Conservation (phyloP, 2,113 vertebrate species). For the Lycocorax pyrrhopterus region DNA sequence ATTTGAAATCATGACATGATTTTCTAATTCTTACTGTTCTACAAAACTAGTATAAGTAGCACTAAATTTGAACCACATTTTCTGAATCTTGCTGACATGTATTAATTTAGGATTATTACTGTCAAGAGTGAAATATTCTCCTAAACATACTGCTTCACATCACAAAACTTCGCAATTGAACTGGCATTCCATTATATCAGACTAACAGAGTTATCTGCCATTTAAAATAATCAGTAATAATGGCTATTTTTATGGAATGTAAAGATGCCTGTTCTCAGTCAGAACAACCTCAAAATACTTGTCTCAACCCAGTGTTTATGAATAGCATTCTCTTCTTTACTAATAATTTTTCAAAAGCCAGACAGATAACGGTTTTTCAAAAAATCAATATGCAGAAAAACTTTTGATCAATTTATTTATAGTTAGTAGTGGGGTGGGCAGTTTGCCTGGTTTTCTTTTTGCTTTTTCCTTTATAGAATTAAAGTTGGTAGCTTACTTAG, state of each 20-base stretch:
- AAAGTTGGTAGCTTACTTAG: neutral
- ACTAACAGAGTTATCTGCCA: slow-evolving; percentile 29
- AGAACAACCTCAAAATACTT: neutral
- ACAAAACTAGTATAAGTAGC: slow-evolving; percentile 59
- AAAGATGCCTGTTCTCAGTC: neutral
- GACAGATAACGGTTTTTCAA: neutral
- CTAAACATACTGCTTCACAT: slow-evolving; percentile 51
- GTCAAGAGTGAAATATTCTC: slow-evolving; percentile 70
- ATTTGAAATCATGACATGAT: slow-evolving; percentile 65
- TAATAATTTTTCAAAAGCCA: neutral
- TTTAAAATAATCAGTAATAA: slow-evolving; percentile 47
- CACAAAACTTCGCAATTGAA: slow-evolving; percentile 60
- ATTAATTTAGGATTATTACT: slow-evolving; percentile 71
- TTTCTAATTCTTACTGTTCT: slow-evolving; percentile 68
- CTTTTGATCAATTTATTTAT: rapidly evolving
- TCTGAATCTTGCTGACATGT: slow-evolving; percentile 49
- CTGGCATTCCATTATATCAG: slow-evolving; percentile 31
- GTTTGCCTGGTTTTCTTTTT: neutral
- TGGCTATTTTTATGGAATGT: neutral
- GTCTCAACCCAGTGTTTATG: neutral
- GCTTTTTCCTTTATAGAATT: neutral
- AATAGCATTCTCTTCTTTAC: neutral
- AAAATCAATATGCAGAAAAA: neutral
- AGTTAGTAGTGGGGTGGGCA: neutral
- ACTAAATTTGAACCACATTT: slow-evolving; percentile 71